Conservation (phyloP, 1,140 invertebrate species). For the Contarinia nasturtii region DNA sequence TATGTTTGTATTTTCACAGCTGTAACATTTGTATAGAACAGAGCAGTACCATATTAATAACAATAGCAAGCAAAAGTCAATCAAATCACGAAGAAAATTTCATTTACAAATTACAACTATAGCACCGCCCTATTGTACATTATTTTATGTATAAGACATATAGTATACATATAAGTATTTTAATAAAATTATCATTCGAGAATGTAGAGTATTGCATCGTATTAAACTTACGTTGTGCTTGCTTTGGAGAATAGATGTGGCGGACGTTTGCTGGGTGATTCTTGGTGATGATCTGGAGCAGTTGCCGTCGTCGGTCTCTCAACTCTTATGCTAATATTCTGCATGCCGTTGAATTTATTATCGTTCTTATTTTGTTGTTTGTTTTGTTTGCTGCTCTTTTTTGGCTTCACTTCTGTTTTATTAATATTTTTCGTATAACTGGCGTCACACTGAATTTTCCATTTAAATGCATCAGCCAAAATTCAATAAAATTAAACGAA, state of each 20-base stretch:
- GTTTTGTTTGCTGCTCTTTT: not conserved
- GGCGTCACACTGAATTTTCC: not conserved
- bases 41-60: not conserved
- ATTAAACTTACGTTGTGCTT: not conserved
- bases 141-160: not conserved
- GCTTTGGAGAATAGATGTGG: not conserved
- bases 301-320: not conserved
- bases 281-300: not conserved
- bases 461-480: not conserved
- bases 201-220: too few relatives aligned
- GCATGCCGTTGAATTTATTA: constrained; percentile 2
- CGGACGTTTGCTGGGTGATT: not conserved
- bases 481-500: too few relatives aligned
- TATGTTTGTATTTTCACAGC: constrained; percentile 21
- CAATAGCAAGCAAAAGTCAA: not conserved
- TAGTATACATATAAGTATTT: not conserved
- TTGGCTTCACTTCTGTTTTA: not conserved
- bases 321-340: not conserved
- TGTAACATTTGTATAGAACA: not conserved
- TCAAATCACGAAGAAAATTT: not conserved
- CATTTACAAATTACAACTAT: not conserved
- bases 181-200: too few relatives aligned
- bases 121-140: not conserved
- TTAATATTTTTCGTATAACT: not conserved
- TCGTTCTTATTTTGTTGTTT: not conserved